Evolutionary conservation across 2,113 vertebrate species (phyloP).

Genomic region (Alethe diademata): DNA sequence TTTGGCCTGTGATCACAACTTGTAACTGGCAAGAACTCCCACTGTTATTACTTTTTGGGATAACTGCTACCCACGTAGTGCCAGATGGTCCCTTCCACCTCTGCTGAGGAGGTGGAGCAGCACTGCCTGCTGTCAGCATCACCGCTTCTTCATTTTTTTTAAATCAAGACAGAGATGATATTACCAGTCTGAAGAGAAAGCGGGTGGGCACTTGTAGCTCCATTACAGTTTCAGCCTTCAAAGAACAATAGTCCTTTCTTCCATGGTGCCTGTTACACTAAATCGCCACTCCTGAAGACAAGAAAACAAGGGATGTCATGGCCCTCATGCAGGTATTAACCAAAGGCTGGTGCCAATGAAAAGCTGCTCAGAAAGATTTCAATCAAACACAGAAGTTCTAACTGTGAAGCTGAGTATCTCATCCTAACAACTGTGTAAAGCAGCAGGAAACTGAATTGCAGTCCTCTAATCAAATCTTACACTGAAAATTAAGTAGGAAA

Average conservation of each 20-base stretch:
- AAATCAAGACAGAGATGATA: background rate
- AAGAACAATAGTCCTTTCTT: background rate
- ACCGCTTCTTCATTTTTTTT: background rate
- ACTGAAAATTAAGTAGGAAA: background rate
- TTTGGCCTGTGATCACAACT: constrained; percentile 64
- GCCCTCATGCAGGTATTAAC: background rate
- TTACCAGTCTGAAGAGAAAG: background rate
- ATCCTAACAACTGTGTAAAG: background rate
- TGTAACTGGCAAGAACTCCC: constrained; percentile 66
- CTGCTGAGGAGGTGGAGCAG: constrained; percentile 64
- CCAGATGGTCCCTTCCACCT: constrained; percentile 63
- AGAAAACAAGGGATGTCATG: background rate
- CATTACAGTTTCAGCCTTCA: background rate
- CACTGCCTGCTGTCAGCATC: constrained; percentile 47
- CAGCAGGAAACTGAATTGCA: background rate
- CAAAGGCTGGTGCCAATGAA: background rate
- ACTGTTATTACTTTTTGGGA: constrained; percentile 60
- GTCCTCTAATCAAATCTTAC: background rate
- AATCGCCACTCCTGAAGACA: background rate
- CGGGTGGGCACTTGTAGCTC: background rate
- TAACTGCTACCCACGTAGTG: constrained; percentile 44
- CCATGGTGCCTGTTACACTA: background rate
- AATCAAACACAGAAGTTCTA: background rate
- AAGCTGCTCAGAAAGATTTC: background rate
- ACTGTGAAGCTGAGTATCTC: background rate